Conservation (phyloP, 2,113 vertebrate species). For the Chelonoidis abingdonii region DNA sequence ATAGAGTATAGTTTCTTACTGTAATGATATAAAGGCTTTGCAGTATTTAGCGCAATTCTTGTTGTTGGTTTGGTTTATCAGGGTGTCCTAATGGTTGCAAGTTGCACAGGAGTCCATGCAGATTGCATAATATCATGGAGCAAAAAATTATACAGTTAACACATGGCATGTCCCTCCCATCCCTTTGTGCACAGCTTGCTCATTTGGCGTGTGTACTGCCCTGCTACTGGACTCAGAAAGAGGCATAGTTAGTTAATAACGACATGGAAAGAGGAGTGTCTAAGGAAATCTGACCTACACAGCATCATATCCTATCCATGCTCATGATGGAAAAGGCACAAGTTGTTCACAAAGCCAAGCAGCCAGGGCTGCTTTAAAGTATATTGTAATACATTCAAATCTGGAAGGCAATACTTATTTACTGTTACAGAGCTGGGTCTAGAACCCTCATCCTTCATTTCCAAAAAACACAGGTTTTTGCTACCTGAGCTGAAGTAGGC, state of each 20-base stretch:
- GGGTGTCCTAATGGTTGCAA: accelerated
- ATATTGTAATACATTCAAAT: not conserved
- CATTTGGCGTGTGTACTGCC: not conserved
- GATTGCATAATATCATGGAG: not conserved
- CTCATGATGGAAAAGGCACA: not conserved
- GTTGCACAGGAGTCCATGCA: accelerated
- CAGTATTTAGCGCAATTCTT: not conserved
- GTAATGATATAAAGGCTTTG: not conserved
- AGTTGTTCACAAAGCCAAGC: not conserved
- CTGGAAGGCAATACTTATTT: not conserved
- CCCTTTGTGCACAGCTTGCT: accelerated
- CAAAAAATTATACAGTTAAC: accelerated
- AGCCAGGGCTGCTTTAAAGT: not conserved
- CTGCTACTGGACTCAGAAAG: not conserved
- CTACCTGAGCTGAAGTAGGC: not conserved
- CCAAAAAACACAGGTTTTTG: not conserved
- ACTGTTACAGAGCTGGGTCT: not conserved
- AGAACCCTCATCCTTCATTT: accelerated
- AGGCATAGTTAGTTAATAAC: not conserved
- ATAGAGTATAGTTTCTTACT: accelerated
- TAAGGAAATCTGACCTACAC: not conserved
- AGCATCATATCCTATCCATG: too few species aligned
- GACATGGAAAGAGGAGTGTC: not conserved
- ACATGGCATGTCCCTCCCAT: not conserved
- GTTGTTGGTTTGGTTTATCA: not conserved